Conservation (phyloP, 2,113 vertebrate genomes). For the Rhodinocichla rosea region DNA sequence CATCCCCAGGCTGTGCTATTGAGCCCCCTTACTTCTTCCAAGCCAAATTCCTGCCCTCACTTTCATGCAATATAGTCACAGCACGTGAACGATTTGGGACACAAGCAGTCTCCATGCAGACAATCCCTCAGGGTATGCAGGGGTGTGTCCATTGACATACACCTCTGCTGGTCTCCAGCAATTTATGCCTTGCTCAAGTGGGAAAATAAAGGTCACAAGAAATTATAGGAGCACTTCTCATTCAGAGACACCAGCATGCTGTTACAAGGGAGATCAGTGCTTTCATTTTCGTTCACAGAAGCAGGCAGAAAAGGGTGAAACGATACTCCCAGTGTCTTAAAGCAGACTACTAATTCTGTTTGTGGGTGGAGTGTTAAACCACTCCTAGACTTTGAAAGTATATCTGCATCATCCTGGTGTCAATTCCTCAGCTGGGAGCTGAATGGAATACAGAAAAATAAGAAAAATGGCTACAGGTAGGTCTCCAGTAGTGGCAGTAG, state of each 20-base stretch:
- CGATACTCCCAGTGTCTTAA: not conserved
- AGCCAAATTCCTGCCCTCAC: not conserved
- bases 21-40: not conserved
- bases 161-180: not conserved
- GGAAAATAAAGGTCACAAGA: not conserved
- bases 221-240: not conserved
- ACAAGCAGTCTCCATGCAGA: not conserved
- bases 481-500: not conserved
- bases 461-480: not conserved
- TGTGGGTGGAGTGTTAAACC: not conserved
- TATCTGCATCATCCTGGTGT: not conserved
- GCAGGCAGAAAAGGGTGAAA: not conserved
- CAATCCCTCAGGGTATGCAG: not conserved
- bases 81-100: not conserved
- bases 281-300: not conserved
- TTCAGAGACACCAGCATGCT: not conserved
- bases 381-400: not conserved
- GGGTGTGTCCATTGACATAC: fast-evolving
- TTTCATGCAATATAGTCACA: not conserved
- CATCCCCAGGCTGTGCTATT: not conserved
- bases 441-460: not conserved
- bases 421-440: not conserved
- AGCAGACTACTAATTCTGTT: not conserved
- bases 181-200: not conserved
- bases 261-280: not conserved